Evolutionary conservation across 2,888 invertebrate genomes (phyloP), one percentile per base, ranked within the genome.

Genomic region (Ditula angustiorana): DNA sequence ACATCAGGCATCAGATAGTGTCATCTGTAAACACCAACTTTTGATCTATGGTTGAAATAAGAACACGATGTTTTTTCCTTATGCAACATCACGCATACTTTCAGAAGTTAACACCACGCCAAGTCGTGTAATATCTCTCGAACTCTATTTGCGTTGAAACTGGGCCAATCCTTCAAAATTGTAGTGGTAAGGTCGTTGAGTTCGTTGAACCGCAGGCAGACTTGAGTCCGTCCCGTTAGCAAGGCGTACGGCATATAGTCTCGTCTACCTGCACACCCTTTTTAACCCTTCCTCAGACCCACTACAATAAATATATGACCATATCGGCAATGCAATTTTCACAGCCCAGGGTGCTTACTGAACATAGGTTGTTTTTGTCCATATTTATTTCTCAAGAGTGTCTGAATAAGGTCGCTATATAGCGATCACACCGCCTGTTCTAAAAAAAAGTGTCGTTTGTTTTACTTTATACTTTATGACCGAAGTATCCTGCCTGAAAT

Each of bases 131-230:
- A 41, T n/a, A 41, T 19, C 19, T 41, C 41, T 8, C n/a, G 10
- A 19, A 19, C 46, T n/a, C 46, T n/a, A 46, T 46, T 46, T 46
- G 46, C 41, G 46, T 59, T 74, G 81, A 81, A 90, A 84, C 78
- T 89, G 77, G 90, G 85, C 71, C 85, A 81, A 79, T 85, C 84
- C 87, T 81, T 88, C 85, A 81, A 87, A 88, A 84, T 83, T 87
- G 82, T 89, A 88, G 87, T 85, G 85, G 80, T 83, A 86, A 86
- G 84, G 86, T 85, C 84, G 83, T 73, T 68, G 79, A 78, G 89
- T 82, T 91, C 92, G 82, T 86, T 88, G 87, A n/a, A 89, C 90
- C 93, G 88, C 80, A 71, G 78, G 61, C 79, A 80, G 80, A 81
- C 82, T n/a, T 79, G 81, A 80, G 80, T 77, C 82, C 80, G 75